Percentiles rank a stretch among this genome's conserved stretches.
Conservation (phyloP, 2,888 invertebrate genomes). For the Protonemura montana region DNA sequence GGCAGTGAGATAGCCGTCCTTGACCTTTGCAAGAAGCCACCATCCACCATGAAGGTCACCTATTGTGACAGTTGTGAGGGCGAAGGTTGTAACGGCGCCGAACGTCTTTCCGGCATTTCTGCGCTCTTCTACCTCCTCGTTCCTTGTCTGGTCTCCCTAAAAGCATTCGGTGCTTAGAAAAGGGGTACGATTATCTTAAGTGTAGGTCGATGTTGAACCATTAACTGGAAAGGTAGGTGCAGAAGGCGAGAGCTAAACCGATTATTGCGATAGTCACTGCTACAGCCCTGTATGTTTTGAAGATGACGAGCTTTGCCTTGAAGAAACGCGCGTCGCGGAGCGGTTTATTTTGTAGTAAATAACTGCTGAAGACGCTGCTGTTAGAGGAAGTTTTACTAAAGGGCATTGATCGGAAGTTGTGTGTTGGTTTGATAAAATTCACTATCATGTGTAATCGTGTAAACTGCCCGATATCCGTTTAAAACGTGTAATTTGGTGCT, state of each 20-base stretch:
- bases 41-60: slow-evolving; percentile 23
- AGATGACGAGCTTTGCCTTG: no score
- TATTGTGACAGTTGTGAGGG: slow-evolving; percentile 42
- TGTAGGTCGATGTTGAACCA: background rate
- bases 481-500: background rate
- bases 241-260: background rate
- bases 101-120: background rate
- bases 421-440: background rate
- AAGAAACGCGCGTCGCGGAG: background rate
- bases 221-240: background rate
- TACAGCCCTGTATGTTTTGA: background rate
- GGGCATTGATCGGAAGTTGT: background rate
- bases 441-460: background rate
- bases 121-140: slow-evolving; percentile 23
- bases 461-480: background rate
- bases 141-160: slow-evolving; percentile 23
- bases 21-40: slow-evolving; percentile 25
- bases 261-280: background rate
- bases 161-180: slow-evolving; percentile 26
- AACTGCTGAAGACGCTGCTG: background rate
- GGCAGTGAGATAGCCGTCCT: background rate
- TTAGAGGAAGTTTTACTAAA: background rate
- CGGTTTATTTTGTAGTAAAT: background rate
- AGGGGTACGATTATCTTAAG: background rate
- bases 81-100: slow-evolving; percentile 44